Evolutionary conservation across 2,888 invertebrate genomes (phyloP).

Genomic region (Agrotis ipsilon): DNA sequence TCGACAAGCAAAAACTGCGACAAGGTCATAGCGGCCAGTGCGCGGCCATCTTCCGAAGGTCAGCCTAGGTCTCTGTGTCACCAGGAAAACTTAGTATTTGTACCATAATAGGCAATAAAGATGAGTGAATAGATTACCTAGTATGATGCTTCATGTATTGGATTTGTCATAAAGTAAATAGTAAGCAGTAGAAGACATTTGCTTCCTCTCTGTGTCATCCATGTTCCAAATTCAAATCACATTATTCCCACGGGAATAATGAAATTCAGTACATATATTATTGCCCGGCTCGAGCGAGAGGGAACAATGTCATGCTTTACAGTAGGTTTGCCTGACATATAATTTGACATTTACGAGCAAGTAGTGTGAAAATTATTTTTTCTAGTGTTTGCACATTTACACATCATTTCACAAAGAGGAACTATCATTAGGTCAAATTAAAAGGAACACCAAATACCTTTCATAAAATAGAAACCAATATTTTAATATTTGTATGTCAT

Average conservation of each 20-base stretch:
- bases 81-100: slow-evolving; percentile 48
- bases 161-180: not conserved
- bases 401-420: not conserved
- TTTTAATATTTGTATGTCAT: slow-evolving; percentile 34
- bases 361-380: too few species aligned
- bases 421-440: not conserved
- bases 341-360: too few species aligned
- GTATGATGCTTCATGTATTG: not conserved
- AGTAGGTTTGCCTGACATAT: too few species aligned
- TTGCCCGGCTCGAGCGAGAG: too few species aligned
- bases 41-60: slow-evolving; percentile 66
- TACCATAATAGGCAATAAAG: slow-evolving; percentile 21
- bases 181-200: too few species aligned
- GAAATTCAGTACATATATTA: too few species aligned
- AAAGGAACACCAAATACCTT: slow-evolving; percentile 7
- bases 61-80: slow-evolving; percentile 48
- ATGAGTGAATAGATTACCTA: not conserved
- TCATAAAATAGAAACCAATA: not conserved
- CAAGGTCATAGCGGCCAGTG: slow-evolving; percentile 75
- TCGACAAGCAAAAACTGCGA: slow-evolving; percentile 73
- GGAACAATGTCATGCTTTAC: too few species aligned
- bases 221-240: too few species aligned
- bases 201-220: not conserved
- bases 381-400: not conserved
- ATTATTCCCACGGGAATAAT: too few species aligned